These are phyloP conservation scores for Oasisia sp. DNA, from an alignment of 2,888 invertebrate genomes.

Conservation along the genomic window DNA sequence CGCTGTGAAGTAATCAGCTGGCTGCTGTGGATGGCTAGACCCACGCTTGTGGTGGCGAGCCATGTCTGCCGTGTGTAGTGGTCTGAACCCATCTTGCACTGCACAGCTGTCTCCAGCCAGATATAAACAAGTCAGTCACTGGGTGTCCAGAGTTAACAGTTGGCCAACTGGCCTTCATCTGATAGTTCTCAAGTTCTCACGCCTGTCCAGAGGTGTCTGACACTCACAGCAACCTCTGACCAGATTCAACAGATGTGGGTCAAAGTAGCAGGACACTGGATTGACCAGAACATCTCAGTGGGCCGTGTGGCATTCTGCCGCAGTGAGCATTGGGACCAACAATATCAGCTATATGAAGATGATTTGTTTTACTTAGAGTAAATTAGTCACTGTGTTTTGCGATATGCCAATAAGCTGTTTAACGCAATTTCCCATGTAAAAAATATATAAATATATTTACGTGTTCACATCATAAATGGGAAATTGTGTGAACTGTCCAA, in stretches of 20 bases:
- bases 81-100: not conserved
- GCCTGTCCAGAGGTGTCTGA: not conserved
- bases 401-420: not conserved
- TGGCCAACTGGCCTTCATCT: not conserved
- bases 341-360: no score
- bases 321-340: no score
- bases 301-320: not conserved
- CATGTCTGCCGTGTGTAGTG: not conserved
- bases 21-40: not conserved
- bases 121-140: not conserved
- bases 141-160: not conserved
- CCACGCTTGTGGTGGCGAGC: not conserved
- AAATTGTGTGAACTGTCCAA: not conserved
- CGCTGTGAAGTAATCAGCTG: not conserved
- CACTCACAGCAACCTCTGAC: not conserved
- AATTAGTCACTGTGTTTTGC: not conserved
- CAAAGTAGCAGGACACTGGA: not conserved
- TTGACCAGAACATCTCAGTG: not conserved
- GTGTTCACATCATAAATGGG: not conserved
- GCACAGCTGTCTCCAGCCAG: not conserved
- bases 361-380: not conserved
- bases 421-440: not conserved
- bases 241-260: not conserved
- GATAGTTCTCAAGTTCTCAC: slow-evolving; percentile 17
- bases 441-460: no score